phyloP scores from a whole-genome alignment of 1,140 invertebrate genomes.

The Achatina immaculata region DNA sequence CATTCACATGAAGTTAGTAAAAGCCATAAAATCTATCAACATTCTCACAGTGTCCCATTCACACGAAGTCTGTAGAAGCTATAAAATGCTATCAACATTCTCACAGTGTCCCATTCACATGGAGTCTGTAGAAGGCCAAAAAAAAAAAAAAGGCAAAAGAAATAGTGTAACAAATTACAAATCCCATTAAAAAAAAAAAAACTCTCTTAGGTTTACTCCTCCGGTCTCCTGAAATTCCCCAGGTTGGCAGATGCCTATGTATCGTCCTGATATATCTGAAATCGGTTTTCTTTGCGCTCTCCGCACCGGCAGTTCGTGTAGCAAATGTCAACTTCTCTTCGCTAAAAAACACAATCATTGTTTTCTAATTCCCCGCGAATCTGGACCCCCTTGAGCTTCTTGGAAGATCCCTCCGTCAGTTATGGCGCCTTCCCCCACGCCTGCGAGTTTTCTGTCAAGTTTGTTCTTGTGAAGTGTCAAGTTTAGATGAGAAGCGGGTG shows the following conservation, averaged over 20 bases:
- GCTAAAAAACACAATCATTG: constrained; percentile 21
- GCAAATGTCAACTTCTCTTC: constrained; percentile 22
- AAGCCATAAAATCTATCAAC: too few relatives aligned
- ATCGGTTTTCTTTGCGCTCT: neutral
- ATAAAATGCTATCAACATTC: too few relatives aligned
- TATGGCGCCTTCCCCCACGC: neutral
- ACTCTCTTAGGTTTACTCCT: too few relatives aligned
- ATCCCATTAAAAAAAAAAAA: too few relatives aligned
- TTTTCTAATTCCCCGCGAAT: constrained; percentile 7
- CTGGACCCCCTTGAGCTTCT: neutral
- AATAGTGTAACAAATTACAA: too few relatives aligned
- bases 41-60: too few relatives aligned
- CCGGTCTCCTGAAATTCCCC: too few relatives aligned
- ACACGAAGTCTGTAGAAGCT: too few relatives aligned
- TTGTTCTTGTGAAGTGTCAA: constrained; percentile 25
- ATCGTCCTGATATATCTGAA: neutral
- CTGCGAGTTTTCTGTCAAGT: neutral
- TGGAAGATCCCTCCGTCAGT: neutral
- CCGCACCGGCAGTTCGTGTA: neutral
- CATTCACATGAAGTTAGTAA: too few relatives aligned
- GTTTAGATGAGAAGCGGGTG: neutral
- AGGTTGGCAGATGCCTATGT: constrained; percentile 4
- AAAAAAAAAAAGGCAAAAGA: too few relatives aligned
- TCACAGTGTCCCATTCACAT: too few relatives aligned
- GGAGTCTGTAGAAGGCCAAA: too few relatives aligned